phyloP scores from a whole-genome alignment of 2,888 invertebrate species.

The Volucella bombylans region DNA sequence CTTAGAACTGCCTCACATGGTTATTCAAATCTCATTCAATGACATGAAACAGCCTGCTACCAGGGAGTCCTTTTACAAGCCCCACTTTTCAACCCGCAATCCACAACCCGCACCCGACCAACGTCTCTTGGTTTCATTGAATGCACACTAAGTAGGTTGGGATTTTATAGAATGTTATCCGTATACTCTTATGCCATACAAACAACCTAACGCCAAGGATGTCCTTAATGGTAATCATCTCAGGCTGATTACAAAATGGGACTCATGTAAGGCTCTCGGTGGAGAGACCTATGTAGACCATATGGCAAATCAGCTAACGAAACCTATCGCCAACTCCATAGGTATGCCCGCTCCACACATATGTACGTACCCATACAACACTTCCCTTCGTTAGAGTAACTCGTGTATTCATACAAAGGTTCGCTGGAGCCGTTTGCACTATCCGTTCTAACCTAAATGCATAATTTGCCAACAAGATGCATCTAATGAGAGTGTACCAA shows the following conservation, averaged over 20 bases:
- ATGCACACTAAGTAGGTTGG: conserved; percentile 51
- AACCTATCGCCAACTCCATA: conserved; percentile 43
- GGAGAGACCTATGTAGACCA: conserved; percentile 41
- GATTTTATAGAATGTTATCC: background rate
- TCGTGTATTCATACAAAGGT: too few species aligned
- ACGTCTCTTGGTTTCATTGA: conserved; percentile 47
- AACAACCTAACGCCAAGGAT: conserved; percentile 55
- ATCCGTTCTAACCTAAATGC: conserved; percentile 49
- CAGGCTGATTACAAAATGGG: conserved; percentile 69
- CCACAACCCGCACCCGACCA: too few species aligned
- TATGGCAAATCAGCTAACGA: conserved; percentile 62
- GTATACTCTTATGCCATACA: background rate
- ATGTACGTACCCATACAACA: background rate
- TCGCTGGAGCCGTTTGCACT: background rate
- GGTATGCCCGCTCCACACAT: background rate
- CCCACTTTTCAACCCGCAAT: conserved; percentile 2
- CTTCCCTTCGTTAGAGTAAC: too few species aligned
- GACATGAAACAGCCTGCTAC: conserved; percentile 52
- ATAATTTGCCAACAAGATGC: conserved; percentile 71
- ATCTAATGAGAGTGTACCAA: conserved; percentile 59
- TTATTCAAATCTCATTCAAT: conserved; percentile 70
- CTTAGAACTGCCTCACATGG: conserved; percentile 52
- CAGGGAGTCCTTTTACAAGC: conserved; percentile 2
- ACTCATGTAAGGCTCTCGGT: conserved; percentile 45
- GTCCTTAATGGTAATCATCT: conserved; percentile 72